phyloP scores from a whole-genome alignment of 2,113 vertebrate genomes.

The Lepus europaeus region DNA sequence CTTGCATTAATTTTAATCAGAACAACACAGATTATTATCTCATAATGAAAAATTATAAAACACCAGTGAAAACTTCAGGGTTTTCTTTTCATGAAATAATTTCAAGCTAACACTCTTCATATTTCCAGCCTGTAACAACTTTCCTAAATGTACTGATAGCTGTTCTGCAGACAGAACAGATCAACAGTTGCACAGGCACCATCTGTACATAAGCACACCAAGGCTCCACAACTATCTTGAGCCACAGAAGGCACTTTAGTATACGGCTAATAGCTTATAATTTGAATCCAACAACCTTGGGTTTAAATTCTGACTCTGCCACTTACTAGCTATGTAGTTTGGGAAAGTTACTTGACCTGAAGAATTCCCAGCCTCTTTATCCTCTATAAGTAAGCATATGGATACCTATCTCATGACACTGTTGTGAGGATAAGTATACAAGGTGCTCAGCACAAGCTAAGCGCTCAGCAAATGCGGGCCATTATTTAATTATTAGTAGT shows the following conservation, averaged over 20 bases:
- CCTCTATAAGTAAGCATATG: background rate
- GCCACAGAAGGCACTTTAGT: slow-evolving; percentile 32
- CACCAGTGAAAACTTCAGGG: background rate
- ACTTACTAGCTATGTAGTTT: slow-evolving; percentile 5
- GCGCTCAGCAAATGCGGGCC: background rate
- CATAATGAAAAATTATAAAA: slow-evolving; percentile 41
- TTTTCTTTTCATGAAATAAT: slow-evolving; percentile 36
- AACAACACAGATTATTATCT: slow-evolving; percentile 51
- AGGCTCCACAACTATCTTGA: background rate
- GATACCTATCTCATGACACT: slow-evolving; percentile 21
- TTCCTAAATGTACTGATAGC: background rate
- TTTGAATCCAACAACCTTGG: background rate
- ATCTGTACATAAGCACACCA: background rate
- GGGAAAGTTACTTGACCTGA: background rate
- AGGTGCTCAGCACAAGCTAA: background rate
- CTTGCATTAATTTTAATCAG: slow-evolving; percentile 45
- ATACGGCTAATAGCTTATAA: background rate
- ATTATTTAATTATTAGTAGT: background rate
- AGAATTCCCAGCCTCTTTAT: background rate
- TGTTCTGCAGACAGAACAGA: slow-evolving; percentile 46
- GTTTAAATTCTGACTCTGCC: slow-evolving; percentile 37
- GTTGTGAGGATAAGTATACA: slow-evolving; percentile 10
- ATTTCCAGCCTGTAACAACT: slow-evolving; percentile 45
- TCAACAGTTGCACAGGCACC: background rate
- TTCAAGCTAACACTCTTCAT: slow-evolving; percentile 44